These are phyloP conservation scores for Copidosoma aretas DNA, from an alignment of 2,888 invertebrate species.

Conservation along the genomic window DNA sequence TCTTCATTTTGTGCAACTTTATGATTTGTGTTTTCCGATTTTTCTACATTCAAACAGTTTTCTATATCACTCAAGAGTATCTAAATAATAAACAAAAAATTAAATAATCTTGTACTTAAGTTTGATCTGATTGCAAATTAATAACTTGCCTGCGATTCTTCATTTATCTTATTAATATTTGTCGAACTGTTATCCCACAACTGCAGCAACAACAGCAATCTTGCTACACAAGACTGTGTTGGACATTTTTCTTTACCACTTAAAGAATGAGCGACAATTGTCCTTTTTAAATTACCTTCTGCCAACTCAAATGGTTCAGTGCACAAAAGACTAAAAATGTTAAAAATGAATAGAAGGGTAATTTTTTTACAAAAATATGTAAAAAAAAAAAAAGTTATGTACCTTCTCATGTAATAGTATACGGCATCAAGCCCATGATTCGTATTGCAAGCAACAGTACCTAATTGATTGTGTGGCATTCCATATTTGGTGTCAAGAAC, in stretches of 20 bases:
- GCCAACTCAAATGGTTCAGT: constrained; percentile 87
- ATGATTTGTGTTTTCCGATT: constrained; percentile 41
- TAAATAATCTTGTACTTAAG: not conserved
- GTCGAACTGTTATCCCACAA: constrained; percentile 56
- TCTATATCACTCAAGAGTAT: constrained; percentile 55
- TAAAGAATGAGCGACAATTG: constrained; percentile 62
- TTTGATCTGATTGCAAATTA: not conserved
- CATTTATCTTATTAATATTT: constrained; percentile 55
- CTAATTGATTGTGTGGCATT: constrained; percentile 94
- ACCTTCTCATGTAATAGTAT: constrained; percentile 88
- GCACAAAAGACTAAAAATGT: constrained; percentile 67
- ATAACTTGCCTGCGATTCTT: constrained; percentile 54
- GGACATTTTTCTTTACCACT: constrained; percentile 53
- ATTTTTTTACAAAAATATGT: not conserved
- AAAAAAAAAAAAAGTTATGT: constrained; percentile 57
- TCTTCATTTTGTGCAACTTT: constrained; percentile 46
- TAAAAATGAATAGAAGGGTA: not conserved
- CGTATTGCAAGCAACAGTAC: constrained; percentile 80
- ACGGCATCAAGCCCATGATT: constrained; percentile 87
- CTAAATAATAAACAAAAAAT: constrained; percentile 41
- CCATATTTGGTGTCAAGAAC: constrained; percentile 80
- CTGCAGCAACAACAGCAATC: constrained; percentile 56
- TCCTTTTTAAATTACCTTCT: constrained; percentile 80
- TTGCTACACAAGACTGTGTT: constrained; percentile 53
- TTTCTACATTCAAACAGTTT: constrained; percentile 50